Evolutionary conservation across 2,888 invertebrate species (phyloP), one percentile per base, ranked within the genome.

Genomic region (Coelinius sp.): DNA sequence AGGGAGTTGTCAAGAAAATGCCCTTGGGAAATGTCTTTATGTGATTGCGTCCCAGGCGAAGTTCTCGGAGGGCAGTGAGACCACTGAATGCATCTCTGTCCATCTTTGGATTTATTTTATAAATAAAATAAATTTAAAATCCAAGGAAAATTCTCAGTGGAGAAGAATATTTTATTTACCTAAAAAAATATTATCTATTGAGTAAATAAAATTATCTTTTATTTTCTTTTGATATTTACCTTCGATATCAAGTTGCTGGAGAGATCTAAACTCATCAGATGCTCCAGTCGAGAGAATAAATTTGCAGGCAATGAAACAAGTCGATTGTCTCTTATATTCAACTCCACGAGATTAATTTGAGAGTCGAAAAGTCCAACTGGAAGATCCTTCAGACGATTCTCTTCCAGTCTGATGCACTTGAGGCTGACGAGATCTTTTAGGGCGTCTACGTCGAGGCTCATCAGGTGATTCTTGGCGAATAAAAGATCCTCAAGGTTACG

Each of bases 311-410:
- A 88, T 14, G 86, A 88, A 65, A 90, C 90, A 76, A 95, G 88
- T 80, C 89, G 89, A 85, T 95, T 95, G 72, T 90, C 91, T 2
- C 92, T 92, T 20, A 94, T 86, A 87, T 94, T 94, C 71, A 95
- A 87, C 81, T 93, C 92, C 79, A 91, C 91, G 17, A 95, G 85
- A 1, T 90, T 89, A 7, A 88, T 86, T 25, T 93, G 88, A 3
- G 90, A 91, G 0, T 89, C 82, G 71, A 94, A 92, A 24, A 91
- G 84, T 22, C 89, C 89, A 24, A 90, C 89, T 0, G 92, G 91
- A 59, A 93, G 86, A 22, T 90, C 89, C 65, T 88, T 87, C 14
- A 94, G 84, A 73, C 89, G 89, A 82, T 94, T 94, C 78, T 92
- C 91, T 0, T 94, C 93, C 59, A 94, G 86, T 78, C 93, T 92